phyloP scores from a whole-genome alignment of 2,888 invertebrate species.

The Temnothorax unifasciatus region DNA sequence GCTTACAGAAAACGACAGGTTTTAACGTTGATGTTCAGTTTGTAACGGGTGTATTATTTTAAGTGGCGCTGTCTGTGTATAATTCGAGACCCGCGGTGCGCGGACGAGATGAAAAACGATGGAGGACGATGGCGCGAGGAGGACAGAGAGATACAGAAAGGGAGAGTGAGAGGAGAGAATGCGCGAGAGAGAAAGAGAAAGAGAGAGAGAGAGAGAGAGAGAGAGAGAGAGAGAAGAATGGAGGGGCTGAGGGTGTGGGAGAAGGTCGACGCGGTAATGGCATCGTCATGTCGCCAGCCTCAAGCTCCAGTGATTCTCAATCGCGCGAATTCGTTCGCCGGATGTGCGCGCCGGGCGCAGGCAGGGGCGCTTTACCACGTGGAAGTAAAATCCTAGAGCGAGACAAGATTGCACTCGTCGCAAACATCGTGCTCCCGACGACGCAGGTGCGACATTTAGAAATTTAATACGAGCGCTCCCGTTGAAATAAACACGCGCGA shows the following conservation, averaged over 20 bases:
- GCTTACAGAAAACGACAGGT: constrained; percentile 86
- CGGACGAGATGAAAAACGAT: constrained; percentile 59
- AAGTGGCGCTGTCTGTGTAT: constrained; percentile 84
- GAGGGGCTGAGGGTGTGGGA: constrained; percentile 67
- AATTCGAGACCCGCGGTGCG: constrained; percentile 80
- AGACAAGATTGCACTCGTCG: constrained; percentile 6
- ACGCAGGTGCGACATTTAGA: not conserved
- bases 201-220: constrained; percentile 37
- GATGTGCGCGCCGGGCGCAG: constrained; percentile 65
- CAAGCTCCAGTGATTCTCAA: constrained; percentile 83
- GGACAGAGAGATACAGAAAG: constrained; percentile 59
- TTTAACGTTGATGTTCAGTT: constrained; percentile 85
- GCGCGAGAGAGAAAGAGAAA: constrained; percentile 17
- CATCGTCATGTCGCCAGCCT: constrained; percentile 83
- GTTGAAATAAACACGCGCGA: constrained; percentile 24
- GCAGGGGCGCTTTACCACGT: constrained; percentile 23
- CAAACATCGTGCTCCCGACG: not conserved
- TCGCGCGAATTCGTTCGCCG: constrained; percentile 73
- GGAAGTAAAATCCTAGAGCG: constrained; percentile 24
- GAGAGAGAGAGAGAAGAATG: constrained; percentile 61
- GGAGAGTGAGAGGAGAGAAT: constrained; percentile 39
- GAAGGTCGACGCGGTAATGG: constrained; percentile 82
- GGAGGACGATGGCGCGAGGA: constrained; percentile 57
- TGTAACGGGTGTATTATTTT: constrained; percentile 85
- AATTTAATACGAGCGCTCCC: constrained; percentile 37